Base-by-base conservation (phyloP, 1,140 invertebrate species). In the Fopius arisanus region DNA sequence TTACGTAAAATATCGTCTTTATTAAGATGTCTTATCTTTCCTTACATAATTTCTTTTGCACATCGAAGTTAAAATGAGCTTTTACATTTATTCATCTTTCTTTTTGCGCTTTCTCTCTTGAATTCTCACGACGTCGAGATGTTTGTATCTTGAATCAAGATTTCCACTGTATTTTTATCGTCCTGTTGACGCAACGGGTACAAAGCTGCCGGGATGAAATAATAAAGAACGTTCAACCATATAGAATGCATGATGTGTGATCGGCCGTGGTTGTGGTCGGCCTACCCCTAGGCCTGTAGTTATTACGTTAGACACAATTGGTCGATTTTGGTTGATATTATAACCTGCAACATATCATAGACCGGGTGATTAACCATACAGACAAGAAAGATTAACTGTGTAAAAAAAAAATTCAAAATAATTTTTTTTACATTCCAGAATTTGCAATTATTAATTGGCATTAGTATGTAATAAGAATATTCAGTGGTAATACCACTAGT, bases 1-100 rank as follows among this genome's bases (percentile, higher is more conserved):
- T 68, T 75, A 73, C 26, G 48, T 86, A 86, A 86, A 86, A 86
- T 86, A 86, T 80, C 83, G 82, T 83, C 80, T 86, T 81, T 85
- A 84, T 84, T 84, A 82, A 84, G 83, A 82, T 85, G 80, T 82
- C 77, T 80, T 80, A 83, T 76, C 7, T 82, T 79, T 75, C 79
- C 79, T 83, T 86, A 86, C 85, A 85, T 79, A 80, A 80, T 82
- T 85, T 72, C 51, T 62, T 70, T 26, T 29, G 12, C 31, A 59
- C 26, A 54, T 54, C 31, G 12, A 29, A 31, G 33, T 40, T 19
- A 26, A 67, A 5, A 23, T 67, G 29, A 37, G 0, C n/a, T 71
- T 63, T 71, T 71, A 19, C 29, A 54, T 4, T 26, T 9, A 54
- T 54, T 54, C 48, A 26, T 54, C 16, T 4, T 54, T 54, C n/a